These are phyloP conservation scores for Cephus cinctus DNA, from an alignment of 1,140 invertebrate species.

Conservation along the genomic window DNA sequence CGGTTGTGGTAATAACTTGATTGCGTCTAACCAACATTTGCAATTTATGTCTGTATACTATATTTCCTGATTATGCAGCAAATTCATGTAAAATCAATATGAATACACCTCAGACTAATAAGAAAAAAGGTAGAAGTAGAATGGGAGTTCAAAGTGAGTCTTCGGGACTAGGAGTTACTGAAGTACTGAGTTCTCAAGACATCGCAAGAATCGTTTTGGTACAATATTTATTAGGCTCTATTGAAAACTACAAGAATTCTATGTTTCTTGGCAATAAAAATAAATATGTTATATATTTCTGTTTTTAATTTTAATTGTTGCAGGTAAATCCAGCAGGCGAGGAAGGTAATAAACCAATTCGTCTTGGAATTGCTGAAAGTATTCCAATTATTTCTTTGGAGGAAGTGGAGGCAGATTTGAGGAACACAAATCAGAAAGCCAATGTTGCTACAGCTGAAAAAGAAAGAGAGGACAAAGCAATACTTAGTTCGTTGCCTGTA, in stretches of 20 bases:
- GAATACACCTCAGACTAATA: slow-evolving; percentile 44
- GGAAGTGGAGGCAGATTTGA: slow-evolving; percentile 37
- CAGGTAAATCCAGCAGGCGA: slow-evolving; percentile 47
- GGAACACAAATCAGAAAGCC: slow-evolving; percentile 30
- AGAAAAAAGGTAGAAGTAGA: slow-evolving; percentile 49
- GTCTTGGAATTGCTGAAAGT: slow-evolving; percentile 42
- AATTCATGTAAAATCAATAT: no score
- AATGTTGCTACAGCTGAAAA: slow-evolving; percentile 27
- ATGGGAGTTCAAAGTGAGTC: slow-evolving; percentile 36
- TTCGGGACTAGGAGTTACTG: slow-evolving; percentile 23
- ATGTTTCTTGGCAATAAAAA: not conserved
- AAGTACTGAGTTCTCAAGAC: slow-evolving; percentile 41
- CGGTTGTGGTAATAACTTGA: no score
- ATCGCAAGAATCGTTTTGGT: slow-evolving; percentile 46
- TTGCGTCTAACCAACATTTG: no score
- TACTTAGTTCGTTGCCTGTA: slow-evolving; percentile 67
- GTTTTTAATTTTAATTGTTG: slow-evolving; percentile 9
- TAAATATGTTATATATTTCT: slow-evolving; percentile 1
- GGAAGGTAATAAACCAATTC: slow-evolving; percentile 42
- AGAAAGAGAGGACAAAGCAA: slow-evolving; percentile 49
- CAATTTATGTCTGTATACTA: no score
- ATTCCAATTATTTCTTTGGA: slow-evolving; percentile 44
- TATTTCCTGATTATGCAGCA: no score
- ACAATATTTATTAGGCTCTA: not conserved
- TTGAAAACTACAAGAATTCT: not conserved